A percentile compares a stretch with the other conserved stretches of the same genome.
phyloP scores from a whole-genome alignment of 2,797 vertebrate species.

The Lycodopsis pacificus region DNA sequence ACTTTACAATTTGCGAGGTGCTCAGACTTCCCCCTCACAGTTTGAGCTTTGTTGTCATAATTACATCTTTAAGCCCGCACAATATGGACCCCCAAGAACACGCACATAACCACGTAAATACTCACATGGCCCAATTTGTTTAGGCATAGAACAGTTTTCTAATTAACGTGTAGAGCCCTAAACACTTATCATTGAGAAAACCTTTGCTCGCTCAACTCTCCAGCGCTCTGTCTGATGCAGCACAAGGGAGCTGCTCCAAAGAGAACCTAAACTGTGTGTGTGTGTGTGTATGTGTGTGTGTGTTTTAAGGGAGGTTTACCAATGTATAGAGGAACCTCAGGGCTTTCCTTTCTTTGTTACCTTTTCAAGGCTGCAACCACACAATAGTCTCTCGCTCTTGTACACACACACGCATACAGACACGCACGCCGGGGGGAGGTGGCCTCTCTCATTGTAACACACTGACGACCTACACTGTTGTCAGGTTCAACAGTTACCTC shows the following conservation, averaged over 20 bases:
- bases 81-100: constrained; percentile 48
- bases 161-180: constrained; percentile 75
- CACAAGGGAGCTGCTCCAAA: constrained; percentile 57
- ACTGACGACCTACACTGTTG: constrained; percentile 73
- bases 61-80: constrained; percentile 69
- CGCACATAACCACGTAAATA: not conserved
- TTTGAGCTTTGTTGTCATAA: constrained; percentile 78
- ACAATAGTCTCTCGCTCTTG: constrained; percentile 50
- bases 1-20: constrained; percentile 60
- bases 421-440: constrained; percentile 65
- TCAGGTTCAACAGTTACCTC: constrained; percentile 72
- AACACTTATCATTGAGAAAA: constrained; percentile 70
- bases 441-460: constrained; percentile 64
- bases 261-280: constrained; percentile 22
- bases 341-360: constrained; percentile 76
- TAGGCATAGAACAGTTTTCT: constrained; percentile 67
- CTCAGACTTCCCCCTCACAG: constrained; percentile 51
- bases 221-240: constrained; percentile 55
- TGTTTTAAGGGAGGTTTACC: constrained; percentile 41
- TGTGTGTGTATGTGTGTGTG: constrained; percentile 17
- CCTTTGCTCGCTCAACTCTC: constrained; percentile 49
- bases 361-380: constrained; percentile 65
- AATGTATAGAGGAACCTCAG: constrained; percentile 69
- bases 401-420: constrained; percentile 12
- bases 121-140: constrained; percentile 55